A percentile compares a stretch with the other conserved stretches of the same genome.
These are phyloP conservation scores for Prosopocoilus inquinatus DNA, from an alignment of 2,888 invertebrate species.

Conservation along the genomic window DNA sequence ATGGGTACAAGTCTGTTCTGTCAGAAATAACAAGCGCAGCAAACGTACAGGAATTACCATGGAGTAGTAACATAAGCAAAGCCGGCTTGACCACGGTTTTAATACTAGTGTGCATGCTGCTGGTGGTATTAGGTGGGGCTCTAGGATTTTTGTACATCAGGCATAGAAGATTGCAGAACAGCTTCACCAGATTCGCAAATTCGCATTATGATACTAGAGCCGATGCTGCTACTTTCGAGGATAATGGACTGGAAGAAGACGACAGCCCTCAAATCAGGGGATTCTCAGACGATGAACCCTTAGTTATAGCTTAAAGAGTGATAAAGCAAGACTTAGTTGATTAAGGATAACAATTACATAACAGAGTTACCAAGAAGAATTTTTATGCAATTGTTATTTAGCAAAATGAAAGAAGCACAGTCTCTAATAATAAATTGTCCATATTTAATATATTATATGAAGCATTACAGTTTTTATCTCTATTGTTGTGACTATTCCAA, in stretches of 20 bases:
- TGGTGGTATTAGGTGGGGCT: conserved; percentile 58
- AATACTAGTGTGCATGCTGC: conserved; percentile 56
- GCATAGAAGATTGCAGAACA: conserved; percentile 71
- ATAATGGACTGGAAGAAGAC: conserved; percentile 72
- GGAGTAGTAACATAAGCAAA: conserved; percentile 17
- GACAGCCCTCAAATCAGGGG: conserved; percentile 87
- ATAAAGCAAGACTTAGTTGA: conserved; percentile 10
- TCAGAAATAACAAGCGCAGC: conserved; percentile 54
- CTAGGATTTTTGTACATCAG: conserved; percentile 62
- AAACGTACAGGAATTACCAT: conserved; percentile 8
- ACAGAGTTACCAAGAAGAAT: conserved; percentile 19
- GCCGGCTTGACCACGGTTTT: conserved; percentile 42
- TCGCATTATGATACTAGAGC: conserved; percentile 84
- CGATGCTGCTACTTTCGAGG: conserved; percentile 81
- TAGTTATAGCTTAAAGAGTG: conserved; percentile 76
- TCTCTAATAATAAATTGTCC: conserved; percentile 12
- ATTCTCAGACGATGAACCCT: conserved; percentile 91
- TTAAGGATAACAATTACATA: conserved; percentile 6
- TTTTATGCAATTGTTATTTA: conserved; percentile 14
- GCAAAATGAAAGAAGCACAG: neutral
- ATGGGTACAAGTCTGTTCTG: conserved; percentile 61
- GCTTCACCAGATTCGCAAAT: conserved; percentile 78
- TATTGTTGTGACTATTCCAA: conserved; percentile 21
- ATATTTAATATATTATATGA: conserved; percentile 19
- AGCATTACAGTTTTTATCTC: conserved; percentile 12